These are phyloP conservation scores for Rhynchophorus ferrugineus DNA, from an alignment of 1,140 invertebrate genomes.

Conservation along the genomic window DNA sequence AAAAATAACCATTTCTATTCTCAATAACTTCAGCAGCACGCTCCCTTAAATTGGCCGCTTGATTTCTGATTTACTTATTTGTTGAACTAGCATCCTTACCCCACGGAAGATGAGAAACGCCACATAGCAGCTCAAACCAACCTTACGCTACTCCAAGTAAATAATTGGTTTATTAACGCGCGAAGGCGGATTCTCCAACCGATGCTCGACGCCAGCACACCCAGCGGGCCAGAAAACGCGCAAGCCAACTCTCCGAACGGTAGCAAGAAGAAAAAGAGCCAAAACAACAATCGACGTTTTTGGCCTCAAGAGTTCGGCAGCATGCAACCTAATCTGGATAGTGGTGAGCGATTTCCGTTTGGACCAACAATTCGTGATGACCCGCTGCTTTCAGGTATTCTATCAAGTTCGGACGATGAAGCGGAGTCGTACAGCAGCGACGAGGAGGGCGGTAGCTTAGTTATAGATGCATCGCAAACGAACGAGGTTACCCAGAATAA, in stretches of 20 bases:
- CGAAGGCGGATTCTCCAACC: slow-evolving; percentile 84
- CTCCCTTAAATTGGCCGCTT: not conserved
- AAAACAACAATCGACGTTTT: slow-evolving; percentile 48
- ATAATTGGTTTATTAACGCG: slow-evolving; percentile 93
- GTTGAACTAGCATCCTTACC: slow-evolving; percentile 71
- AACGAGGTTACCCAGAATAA: slow-evolving; percentile 33
- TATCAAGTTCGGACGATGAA: slow-evolving; percentile 40
- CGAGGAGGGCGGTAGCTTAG: slow-evolving; percentile 36
- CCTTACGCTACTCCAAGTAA: slow-evolving; percentile 73
- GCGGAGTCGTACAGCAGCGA: slow-evolving; percentile 41
- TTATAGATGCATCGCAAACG: slow-evolving; percentile 34
- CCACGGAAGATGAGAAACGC: slow-evolving; percentile 87
- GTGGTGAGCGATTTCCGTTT: slow-evolving; percentile 31
- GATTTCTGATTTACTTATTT: not conserved
- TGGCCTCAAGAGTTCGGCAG: slow-evolving; percentile 52
- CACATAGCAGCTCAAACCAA: slow-evolving; percentile 83
- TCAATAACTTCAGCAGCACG: too few relatives aligned
- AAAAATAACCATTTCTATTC: too few relatives aligned
- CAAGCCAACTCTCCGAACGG: slow-evolving; percentile 32
- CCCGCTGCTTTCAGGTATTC: slow-evolving; percentile 36
- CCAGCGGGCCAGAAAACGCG: slow-evolving; percentile 25
- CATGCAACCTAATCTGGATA: slow-evolving; percentile 42
- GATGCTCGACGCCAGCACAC: slow-evolving; percentile 68
- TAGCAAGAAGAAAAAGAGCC: slow-evolving; percentile 37
- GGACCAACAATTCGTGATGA: too few relatives aligned